Evolutionary conservation across 2,888 invertebrate species (phyloP), one percentile per base, ranked within the genome.

Genomic region (Hirudinaria manillensis): DNA sequence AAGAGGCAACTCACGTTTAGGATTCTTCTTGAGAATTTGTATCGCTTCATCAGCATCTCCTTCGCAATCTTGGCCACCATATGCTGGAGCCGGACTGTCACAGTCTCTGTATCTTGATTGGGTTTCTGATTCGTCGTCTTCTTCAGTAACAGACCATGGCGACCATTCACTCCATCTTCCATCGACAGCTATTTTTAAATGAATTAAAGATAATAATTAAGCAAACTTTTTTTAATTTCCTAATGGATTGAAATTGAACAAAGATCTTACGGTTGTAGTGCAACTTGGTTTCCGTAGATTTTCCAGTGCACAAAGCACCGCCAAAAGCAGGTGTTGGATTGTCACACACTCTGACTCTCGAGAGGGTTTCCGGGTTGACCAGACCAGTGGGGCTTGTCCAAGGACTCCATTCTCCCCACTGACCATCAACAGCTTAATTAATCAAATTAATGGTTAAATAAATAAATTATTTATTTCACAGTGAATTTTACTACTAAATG

Each of bases 21-120:
- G 68, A 3, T 68, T 34, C 7, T 68, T 13, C n/a, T 68, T 36
- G 4, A 34, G 29, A 13, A 68, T 10, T 38, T 73, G 36, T 2
- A 36, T 79, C 3, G 70, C 76, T 67, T 84, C 81, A 29, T 77
- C 76, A 38, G 76, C 77, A 19, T 77, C 78, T 3, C 84, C 85
- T 19, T 67, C 71, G 77, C 85, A 85, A 3, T 71, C 70, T 13
- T 76, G 76, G 0, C 85, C 85, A 53, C 83, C 84, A 78, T 81
- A 80, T 51, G 79, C 78, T 4, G 84, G 83, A 10, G 78, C 75
- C 0, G 85, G 85, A 70, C 81, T 81, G 78, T 84, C 80, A 79
- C 85, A 86, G 3, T 78, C 76, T 32, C 85, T 80, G 0, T 77
- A 76, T 21, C 85, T 79, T 0, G 74, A 51, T 27, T 81, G 78